Conservation (phyloP, 2,888 invertebrate species). For the Erebia aethiops region DNA sequence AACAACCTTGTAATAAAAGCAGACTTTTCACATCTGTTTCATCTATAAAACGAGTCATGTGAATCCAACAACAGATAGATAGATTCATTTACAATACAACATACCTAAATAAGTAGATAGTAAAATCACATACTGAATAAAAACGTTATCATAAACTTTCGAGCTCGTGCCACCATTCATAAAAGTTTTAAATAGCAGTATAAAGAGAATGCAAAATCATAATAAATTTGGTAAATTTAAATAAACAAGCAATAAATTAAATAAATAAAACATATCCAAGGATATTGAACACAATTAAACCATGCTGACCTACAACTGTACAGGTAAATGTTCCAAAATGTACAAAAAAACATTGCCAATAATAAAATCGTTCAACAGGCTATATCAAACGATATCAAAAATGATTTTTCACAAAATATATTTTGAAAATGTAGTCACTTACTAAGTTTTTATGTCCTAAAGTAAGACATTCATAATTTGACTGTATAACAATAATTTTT, state of each 20-base stretch:
- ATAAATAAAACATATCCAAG: neutral
- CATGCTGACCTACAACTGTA: neutral
- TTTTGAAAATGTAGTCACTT: too few relatives aligned
- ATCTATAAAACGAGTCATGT: constrained; percentile 81
- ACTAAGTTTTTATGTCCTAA: too few relatives aligned
- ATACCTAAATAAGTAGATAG: too few relatives aligned
- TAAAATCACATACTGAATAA: neutral
- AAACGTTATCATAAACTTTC: neutral
- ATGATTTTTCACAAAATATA: too few relatives aligned
- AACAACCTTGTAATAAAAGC: constrained; percentile 49
- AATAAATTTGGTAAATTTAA: neutral
- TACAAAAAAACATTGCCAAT: neutral
- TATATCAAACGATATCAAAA: too few relatives aligned
- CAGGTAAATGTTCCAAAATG: neutral
- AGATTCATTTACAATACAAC: constrained; percentile 7
- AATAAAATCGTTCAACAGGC: too few relatives aligned
- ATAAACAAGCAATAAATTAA: neutral
- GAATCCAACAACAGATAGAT: constrained; percentile 37
- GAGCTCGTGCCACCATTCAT: neutral
- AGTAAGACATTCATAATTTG: too few relatives aligned
- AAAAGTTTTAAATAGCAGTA: neutral
- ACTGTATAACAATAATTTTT: too few relatives aligned
- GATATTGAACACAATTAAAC: neutral
- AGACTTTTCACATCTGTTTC: constrained; percentile 75
- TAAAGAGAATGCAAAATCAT: neutral